Base-by-base conservation (phyloP, 2,797 vertebrate genomes). In the Ctenopoma multispine region DNA sequence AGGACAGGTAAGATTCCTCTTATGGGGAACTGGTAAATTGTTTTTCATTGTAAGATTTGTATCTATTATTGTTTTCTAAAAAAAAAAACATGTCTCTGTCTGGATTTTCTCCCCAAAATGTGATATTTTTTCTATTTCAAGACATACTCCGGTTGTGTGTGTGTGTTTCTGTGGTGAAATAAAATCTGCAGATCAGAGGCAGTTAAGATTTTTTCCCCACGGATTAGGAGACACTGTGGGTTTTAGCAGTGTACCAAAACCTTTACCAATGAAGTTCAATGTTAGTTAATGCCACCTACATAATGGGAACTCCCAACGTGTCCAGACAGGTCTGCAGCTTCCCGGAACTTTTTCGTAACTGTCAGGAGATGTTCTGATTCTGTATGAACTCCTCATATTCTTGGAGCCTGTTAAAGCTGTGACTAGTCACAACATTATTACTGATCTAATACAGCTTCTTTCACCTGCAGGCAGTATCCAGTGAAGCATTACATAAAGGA, bases 401-500 rank as follows among this genome's bases (percentile, higher is more conserved):
- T 24, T 12, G 14, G 14, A 31, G 13, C 13, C 18, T 13, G n/a
- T n/a, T 44, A 20, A 41, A 40, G 34, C 2, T 1, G 6, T 18
- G 20, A 40, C n/a, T 24, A 10, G 8, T 9, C 56, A 3, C 56
- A 27, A n/a, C 1, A 7, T 43, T 60, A 9, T 29, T 36, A 11
- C 11, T n/a, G 7, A n/a, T 64, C 41, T 66, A 11, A 55, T 24
- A 3, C 53, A 57, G 21, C 5, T 21, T 50, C 1, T 72, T 20
- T 51, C 15, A 1, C 38, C 53, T 58, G 71, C 82, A 99, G 98
- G 84, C 92, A 90, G 31, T 75, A 92, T 73, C 91, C 96, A 29
- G 89, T 95, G 18, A 96, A 98, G 75, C 90, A 97, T 87, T 96
- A 97, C 84, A 93, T 98, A 58, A 97, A 95, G 84, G 96, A 98